Conservation (phyloP, 2,888 invertebrate genomes). For the Coelinius sp. region DNA sequence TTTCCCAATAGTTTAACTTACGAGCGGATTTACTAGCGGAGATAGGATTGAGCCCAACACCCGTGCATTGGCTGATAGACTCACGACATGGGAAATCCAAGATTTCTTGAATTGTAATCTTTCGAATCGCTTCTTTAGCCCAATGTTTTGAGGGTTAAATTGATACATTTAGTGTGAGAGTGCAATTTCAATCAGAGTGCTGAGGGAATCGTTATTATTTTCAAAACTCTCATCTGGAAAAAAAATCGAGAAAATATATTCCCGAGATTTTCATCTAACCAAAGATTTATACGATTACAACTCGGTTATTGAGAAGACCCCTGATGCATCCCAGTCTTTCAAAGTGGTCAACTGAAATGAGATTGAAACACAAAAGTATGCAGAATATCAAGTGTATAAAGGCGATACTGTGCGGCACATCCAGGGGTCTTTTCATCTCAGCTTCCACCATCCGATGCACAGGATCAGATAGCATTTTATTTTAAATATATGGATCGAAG, state of each 20-base stretch:
- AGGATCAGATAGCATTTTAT: constrained; percentile 70
- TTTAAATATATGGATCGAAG: constrained; percentile 70
- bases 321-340: constrained; percentile 8
- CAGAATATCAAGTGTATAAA: constrained; percentile 49
- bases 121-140: background rate
- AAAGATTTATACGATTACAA: background rate
- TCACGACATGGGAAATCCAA: constrained; percentile 60
- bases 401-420: constrained; percentile 54
- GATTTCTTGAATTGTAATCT: constrained; percentile 56
- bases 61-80: constrained; percentile 63
- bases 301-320: constrained; percentile 34
- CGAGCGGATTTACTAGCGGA: constrained; percentile 69
- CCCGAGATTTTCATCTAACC: background rate
- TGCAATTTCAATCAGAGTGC: no score
- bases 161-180: no score
- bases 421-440: constrained; percentile 28
- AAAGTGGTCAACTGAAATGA: constrained; percentile 16
- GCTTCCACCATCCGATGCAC: constrained; percentile 64
- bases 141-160: background rate
- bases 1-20: constrained; percentile 71
- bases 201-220: no score
- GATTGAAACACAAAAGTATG: constrained; percentile 31
- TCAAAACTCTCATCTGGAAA: no score
- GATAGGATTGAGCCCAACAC: constrained; percentile 62
- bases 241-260: background rate